phyloP scores from a whole-genome alignment of 1,140 invertebrate genomes.

The Leptinotarsa lineolata region DNA sequence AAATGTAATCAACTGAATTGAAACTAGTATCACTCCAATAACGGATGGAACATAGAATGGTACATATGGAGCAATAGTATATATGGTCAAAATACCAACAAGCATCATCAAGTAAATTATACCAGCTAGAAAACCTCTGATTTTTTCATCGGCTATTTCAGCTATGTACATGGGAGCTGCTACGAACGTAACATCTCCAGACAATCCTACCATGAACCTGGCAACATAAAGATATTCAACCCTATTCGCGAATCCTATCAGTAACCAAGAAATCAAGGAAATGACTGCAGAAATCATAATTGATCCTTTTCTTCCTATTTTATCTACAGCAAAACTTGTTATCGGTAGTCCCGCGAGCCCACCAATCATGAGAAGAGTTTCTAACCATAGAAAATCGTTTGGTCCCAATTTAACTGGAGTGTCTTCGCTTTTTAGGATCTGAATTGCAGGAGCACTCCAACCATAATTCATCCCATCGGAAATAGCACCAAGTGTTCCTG shows the following conservation, averaged over 20 bases:
- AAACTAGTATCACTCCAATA: constrained; percentile 32
- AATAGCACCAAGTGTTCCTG: constrained; percentile 28
- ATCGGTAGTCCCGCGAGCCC: constrained; percentile 64
- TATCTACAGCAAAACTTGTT: constrained; percentile 61
- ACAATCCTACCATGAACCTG: constrained; percentile 40
- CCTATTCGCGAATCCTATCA: constrained; percentile 38
- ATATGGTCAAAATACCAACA: constrained; percentile 38
- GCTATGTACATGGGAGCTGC: constrained; percentile 30
- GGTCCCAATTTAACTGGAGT: constrained; percentile 42
- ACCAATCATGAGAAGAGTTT: constrained; percentile 64
- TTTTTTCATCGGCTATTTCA: constrained; percentile 41
- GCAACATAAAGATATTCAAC: constrained; percentile 24
- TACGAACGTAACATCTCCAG: constrained; percentile 36
- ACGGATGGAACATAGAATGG: constrained; percentile 29
- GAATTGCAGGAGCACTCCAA: constrained; percentile 67
- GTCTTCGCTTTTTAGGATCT: constrained; percentile 53
- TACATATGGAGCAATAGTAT: constrained; percentile 40
- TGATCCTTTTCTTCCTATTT: constrained; percentile 65
- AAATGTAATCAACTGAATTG: constrained; percentile 34
- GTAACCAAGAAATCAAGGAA: constrained; percentile 64
- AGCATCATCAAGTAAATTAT: constrained; percentile 42
- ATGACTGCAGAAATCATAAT: constrained; percentile 62
- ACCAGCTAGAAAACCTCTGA: constrained; percentile 38
- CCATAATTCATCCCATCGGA: constrained; percentile 54
- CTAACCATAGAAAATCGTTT: constrained; percentile 62